Base-by-base conservation (phyloP, 1,140 invertebrate species). In the Chironomus tepperi region DNA sequence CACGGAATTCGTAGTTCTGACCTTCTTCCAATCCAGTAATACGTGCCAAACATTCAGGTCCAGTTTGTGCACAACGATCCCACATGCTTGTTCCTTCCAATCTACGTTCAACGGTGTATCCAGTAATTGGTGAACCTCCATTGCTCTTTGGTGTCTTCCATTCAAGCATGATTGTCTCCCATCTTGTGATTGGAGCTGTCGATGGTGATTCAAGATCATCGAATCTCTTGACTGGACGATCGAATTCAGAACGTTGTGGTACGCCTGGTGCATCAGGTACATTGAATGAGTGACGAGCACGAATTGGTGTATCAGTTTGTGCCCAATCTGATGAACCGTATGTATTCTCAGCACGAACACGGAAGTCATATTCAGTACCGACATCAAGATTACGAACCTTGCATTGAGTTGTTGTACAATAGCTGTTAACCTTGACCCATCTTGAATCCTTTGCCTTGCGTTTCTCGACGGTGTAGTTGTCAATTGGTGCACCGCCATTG, bases 391-490 rank as follows among this genome's bases (percentile, higher is more conserved):
- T 98, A 73, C 95, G 89, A 16, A 98, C 92, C 73, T 95, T 89
- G 72, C 93, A 87, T 83, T 94, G 92, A 79, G 95, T 90, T 74
- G 94, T 91, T 7, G 93, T 92, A 34, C 96, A 90, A 80, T 96
- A 98, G 75, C 95, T 93, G 81, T 93, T 96, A 7, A 95, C 90
- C 82, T 96, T 96, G 2, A 89, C 88, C 96, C 96, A 98, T 24
- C 90, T 91, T 6, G 87, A 86, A 10, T 91, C 87, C 76, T 88
- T 88, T 6, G 90, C 86, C 85, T 98, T 97, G 77, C 90, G 91
- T 84, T 94, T 98, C 83, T 99, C 98, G 73, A 99, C 89, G 67
- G 98, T 91, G 80, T 99, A 99, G 80, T 98, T 99, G 5, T 94
- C 97, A 74, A 99, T 89, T 34, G 94, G 92, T 43, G 94, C 92